Percentiles rank a stretch among this genome's conserved stretches.
These are phyloP conservation scores for Macropis europaea DNA, from an alignment of 2,888 invertebrate species.

Conservation along the genomic window DNA sequence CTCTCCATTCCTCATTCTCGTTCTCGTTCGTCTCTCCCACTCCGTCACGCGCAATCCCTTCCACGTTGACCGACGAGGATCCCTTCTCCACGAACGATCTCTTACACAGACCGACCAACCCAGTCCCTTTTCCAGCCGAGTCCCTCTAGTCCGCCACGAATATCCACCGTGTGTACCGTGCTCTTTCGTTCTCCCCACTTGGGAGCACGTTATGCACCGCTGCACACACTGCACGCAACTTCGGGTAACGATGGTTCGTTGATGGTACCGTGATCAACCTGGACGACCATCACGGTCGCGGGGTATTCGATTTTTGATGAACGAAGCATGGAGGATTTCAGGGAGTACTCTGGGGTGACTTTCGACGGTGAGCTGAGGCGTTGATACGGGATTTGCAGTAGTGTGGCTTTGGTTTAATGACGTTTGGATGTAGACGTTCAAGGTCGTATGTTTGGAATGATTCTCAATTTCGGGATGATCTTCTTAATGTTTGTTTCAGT, in stretches of 20 bases:
- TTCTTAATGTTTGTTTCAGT: too few species aligned
- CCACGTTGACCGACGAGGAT: conserved; percentile 44
- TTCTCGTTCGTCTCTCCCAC: conserved; percentile 1
- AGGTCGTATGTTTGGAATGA: too few species aligned
- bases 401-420: too few species aligned
- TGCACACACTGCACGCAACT: conserved; percentile 59
- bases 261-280: conserved; percentile 5
- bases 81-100: conserved; percentile 63
- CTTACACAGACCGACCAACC: conserved; percentile 61
- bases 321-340: conserved; percentile 27
- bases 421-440: too few species aligned
- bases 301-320: conserved; percentile 37
- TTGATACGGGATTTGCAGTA: too few species aligned
- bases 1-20: conserved; percentile 40
- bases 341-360: conserved; percentile 15
- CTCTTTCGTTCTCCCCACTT: conserved; percentile 24
- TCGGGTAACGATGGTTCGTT: conserved; percentile 25
- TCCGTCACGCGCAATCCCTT: conserved; percentile 4
- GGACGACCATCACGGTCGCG: conserved; percentile 3
- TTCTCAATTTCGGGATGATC: too few species aligned
- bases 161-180: conserved; percentile 29
- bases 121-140: conserved; percentile 62
- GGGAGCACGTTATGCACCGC: conserved; percentile 52
- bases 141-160: conserved; percentile 49
- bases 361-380: neutral